Base-by-base conservation (phyloP, 2,888 invertebrate genomes). In the Pelosia muscerda region DNA sequence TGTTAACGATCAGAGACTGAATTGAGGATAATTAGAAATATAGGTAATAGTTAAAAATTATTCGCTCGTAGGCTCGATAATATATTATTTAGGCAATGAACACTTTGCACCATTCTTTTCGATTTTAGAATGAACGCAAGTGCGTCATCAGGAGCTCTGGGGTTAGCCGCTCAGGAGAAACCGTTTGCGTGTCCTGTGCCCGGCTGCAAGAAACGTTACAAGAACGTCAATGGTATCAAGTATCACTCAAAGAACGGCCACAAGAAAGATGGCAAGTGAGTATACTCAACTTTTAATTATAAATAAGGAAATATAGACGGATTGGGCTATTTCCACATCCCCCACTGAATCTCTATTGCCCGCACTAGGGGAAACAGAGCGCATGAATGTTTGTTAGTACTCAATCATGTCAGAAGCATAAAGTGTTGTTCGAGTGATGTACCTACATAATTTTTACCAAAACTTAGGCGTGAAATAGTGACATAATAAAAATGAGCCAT, bases 241-340 rank as follows among this genome's bases (percentile, higher is more conserved):
- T 98, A 98, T 90, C 98, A 98, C 92, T 97, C 97, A 57, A 97
- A 97, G 90, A 97, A 98, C 89, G 97, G 97, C 11, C 98, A 98
- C 90, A 97, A 97, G 91, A 97, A 97, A 89, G 97, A 97, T 84
- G 96, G 97, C 89, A 97, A 97, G 97, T 97, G 88, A 96, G 96
- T 96, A 60, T 64, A 55, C 56, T n/a, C n/a, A n/a, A n/a, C n/a
- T n/a, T n/a, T n/a, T n/a, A n/a, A n/a, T n/a, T n/a, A n/a, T n/a
- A n/a, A n/a, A n/a, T n/a, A n/a, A n/a, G n/a, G n/a, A n/a, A n/a
- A n/a, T n/a, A n/a, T n/a, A n/a, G n/a, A n/a, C n/a, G n/a, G n/a
- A n/a, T n/a, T n/a, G n/a, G n/a, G n/a, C n/a, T n/a, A n/a, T n/a
- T n/a, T n/a, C n/a, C n/a, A n/a, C n/a, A n/a, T n/a, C n/a, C n/a